A percentile compares a stretch with the other conserved stretches of the same genome.
Conservation (phyloP, 2,113 vertebrate genomes). For the Beaufortia kweichowensis region DNA sequence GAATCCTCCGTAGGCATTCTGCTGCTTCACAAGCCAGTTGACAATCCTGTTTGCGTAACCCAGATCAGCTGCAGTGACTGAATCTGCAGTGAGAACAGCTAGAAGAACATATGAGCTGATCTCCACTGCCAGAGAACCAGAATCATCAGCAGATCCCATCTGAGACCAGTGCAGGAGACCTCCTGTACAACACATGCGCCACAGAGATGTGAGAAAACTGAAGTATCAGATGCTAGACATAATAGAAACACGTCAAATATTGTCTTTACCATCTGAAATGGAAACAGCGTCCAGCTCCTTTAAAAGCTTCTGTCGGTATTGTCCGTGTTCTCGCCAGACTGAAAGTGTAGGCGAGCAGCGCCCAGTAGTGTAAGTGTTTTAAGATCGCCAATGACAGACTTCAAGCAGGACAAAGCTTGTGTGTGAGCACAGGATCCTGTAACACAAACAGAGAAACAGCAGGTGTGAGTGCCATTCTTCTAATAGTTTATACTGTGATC, state of each 20-base stretch:
- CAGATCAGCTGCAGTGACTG: slow-evolving; percentile 6
- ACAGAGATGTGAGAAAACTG: background rate
- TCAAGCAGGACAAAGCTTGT: slow-evolving; percentile 75
- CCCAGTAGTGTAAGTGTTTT: slow-evolving; percentile 77
- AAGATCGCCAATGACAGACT: slow-evolving; percentile 47
- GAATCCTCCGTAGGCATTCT: slow-evolving; percentile 77
- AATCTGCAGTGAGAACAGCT: slow-evolving; percentile 58
- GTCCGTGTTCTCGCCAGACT: slow-evolving; percentile 74
- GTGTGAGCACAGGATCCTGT: slow-evolving; percentile 67
- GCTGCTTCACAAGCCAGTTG: slow-evolving; percentile 71
- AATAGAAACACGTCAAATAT: background rate
- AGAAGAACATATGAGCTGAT: slow-evolving; percentile 68
- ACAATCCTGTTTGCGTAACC: slow-evolving; percentile 27
- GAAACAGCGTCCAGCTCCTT: slow-evolving; percentile 56
- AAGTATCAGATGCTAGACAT: no score
- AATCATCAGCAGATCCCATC: slow-evolving; percentile 36
- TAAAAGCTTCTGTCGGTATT: slow-evolving; percentile 62
- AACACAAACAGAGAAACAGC: slow-evolving; percentile 10
- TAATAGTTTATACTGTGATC: background rate
- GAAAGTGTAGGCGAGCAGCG: slow-evolving; percentile 83
- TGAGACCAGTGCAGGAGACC: slow-evolving; percentile 51
- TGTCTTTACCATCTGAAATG: slow-evolving; percentile 51
- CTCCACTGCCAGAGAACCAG: slow-evolving; percentile 66
- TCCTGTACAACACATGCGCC: background rate
- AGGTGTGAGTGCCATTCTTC: background rate